Conservation (phyloP, 2,888 invertebrate genomes). For the Andrena bicolor region DNA sequence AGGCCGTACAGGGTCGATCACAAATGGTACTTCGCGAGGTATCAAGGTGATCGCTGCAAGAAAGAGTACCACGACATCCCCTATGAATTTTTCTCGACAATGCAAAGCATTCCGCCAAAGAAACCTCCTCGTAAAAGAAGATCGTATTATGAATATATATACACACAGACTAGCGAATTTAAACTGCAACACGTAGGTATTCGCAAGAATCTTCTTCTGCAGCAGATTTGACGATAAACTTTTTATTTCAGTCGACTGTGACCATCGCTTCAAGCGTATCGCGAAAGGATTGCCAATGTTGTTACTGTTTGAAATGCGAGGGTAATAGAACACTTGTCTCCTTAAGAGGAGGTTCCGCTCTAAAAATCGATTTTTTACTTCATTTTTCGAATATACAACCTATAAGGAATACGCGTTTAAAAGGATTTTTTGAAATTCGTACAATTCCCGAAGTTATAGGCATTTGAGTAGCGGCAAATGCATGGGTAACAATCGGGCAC, state of each 20-base stretch:
- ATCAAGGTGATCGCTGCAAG: slow-evolving; percentile 85
- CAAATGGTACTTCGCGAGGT: slow-evolving; percentile 82
- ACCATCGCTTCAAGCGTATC: slow-evolving; percentile 13
- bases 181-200: slow-evolving; percentile 28
- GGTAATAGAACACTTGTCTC: slow-evolving; percentile 22
- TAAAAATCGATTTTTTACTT: too few relatives aligned
- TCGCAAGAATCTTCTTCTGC: background rate
- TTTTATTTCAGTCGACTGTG: slow-evolving; percentile 26
- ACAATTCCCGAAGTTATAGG: too few relatives aligned
- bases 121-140: background rate
- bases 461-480: too few relatives aligned
- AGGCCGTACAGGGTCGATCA: slow-evolving; percentile 84
- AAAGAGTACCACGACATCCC: slow-evolving; percentile 20
- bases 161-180: background rate
- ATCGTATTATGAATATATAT: slow-evolving; percentile 30
- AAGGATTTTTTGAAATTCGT: too few relatives aligned
- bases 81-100: background rate
- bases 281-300: slow-evolving; percentile 44
- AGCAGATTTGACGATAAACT: background rate
- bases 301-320: slow-evolving; percentile 45
- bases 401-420: too few relatives aligned
- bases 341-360: background rate
- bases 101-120: too few relatives aligned
- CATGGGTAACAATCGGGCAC: too few relatives aligned
- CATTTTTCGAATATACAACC: too few relatives aligned